Conservation (phyloP, 2,797 vertebrate genomes). For the Cynopterus sphinx region DNA sequence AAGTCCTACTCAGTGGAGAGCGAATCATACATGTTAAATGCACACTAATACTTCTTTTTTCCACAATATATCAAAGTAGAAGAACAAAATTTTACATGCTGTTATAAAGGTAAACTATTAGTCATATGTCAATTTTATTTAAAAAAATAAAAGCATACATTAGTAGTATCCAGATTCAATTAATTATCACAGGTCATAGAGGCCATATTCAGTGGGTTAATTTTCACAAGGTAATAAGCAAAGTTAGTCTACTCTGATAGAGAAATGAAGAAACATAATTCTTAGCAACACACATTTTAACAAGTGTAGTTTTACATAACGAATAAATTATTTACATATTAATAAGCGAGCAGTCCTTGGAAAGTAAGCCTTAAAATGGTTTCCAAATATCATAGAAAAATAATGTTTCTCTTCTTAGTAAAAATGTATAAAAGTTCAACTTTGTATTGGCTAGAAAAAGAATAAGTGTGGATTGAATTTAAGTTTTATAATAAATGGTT, state of each 20-base stretch:
- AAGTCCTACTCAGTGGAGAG: background rate
- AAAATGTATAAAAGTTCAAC: background rate
- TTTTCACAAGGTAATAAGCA: background rate
- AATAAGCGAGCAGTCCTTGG: background rate
- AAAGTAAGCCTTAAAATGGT: background rate
- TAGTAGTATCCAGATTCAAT: background rate
- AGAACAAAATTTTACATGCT: background rate
- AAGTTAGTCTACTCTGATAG: background rate
- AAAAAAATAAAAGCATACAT: constrained; percentile 29
- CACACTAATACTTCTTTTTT: background rate
- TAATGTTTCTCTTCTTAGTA: background rate
- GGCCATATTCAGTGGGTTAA: background rate
- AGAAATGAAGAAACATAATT: background rate
- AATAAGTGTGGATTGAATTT: background rate
- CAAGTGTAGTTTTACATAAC: background rate
- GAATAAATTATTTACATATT: constrained; percentile 42
- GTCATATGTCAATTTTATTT: background rate
- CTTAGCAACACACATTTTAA: background rate
- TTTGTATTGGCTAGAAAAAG: background rate
- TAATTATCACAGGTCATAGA: background rate
- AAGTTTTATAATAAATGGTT: background rate
- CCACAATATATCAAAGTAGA: background rate
- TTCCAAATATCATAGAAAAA: background rate
- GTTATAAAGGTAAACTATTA: background rate
- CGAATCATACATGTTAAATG: background rate